These are phyloP conservation scores for Chirona hameri DNA, from an alignment of 2,888 invertebrate genomes.

Conservation along the genomic window DNA sequence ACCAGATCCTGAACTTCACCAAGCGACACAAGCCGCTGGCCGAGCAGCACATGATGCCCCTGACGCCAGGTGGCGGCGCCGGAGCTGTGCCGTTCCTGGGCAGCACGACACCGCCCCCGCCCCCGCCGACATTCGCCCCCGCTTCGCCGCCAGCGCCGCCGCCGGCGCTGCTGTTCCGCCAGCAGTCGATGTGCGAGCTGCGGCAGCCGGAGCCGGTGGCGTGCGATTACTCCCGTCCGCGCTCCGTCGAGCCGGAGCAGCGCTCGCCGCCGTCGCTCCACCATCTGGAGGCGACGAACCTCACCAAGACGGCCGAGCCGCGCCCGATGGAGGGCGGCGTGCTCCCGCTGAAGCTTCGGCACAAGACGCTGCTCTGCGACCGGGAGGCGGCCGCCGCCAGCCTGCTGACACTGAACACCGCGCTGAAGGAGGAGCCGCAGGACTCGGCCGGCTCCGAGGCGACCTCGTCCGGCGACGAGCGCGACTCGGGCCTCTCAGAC, in stretches of 20 bases:
- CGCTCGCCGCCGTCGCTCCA: not conserved
- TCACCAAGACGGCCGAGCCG: conserved; percentile 52
- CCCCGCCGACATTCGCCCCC: not conserved
- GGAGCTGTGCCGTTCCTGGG: conserved; percentile 43
- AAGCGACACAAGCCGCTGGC: conserved; percentile 60
- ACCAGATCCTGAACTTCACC: conserved; percentile 77
- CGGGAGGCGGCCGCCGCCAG: conserved; percentile 67
- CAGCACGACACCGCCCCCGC: conserved; percentile 57
- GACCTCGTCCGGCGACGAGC: conserved; percentile 71
- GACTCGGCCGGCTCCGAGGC: conserved; percentile 65
- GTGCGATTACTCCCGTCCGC: not conserved
- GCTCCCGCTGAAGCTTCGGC: conserved; percentile 82
- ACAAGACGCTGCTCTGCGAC: conserved; percentile 84
- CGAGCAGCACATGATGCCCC: conserved; percentile 14
- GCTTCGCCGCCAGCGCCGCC: conserved; percentile 53
- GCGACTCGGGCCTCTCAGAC: conserved; percentile 79
- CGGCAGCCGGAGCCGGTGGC: not conserved
- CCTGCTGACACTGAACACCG: conserved; percentile 73
- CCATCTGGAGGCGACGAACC: conserved; percentile 6
- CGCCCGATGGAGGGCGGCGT: conserved; percentile 54
- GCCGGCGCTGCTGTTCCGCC: conserved; percentile 46
- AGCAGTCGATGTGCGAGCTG: conserved; percentile 31
- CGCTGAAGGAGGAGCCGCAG: conserved; percentile 78
- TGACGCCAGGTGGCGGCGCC: conserved; percentile 24
- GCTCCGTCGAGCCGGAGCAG: conserved; percentile 22